A percentile compares a stretch with the other conserved stretches of the same genome.
Conservation (phyloP, 1,140 invertebrate genomes). For the Galleria mellonella region DNA sequence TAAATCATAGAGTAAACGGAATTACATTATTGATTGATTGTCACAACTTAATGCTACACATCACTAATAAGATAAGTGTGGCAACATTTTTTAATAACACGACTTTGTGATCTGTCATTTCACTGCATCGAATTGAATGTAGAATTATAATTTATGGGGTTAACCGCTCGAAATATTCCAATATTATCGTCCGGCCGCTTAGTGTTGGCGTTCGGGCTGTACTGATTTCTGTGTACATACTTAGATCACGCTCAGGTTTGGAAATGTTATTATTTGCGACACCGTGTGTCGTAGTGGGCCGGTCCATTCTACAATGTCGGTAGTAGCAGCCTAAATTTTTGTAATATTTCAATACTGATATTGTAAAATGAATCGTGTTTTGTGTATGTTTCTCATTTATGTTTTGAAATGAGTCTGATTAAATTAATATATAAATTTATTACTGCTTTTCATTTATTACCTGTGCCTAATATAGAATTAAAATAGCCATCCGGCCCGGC, state of each 20-base stretch:
- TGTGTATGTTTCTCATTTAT: conserved; percentile 53
- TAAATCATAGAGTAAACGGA: too few species aligned
- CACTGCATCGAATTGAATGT: conserved; percentile 4
- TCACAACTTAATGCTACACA: too few species aligned
- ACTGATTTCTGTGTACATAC: conserved; percentile 19
- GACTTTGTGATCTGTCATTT: too few species aligned
- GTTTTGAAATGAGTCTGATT: conserved; percentile 71
- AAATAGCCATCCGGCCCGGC: too few species aligned
- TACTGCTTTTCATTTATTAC: conserved; percentile 30
- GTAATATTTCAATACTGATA: conserved; percentile 22
- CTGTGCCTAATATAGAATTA: too few species aligned
- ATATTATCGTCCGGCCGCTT: conserved; percentile 8
- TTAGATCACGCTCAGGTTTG: conserved; percentile 17
- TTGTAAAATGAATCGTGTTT: conserved; percentile 31
- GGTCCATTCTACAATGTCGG: conserved; percentile 36
- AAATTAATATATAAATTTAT: conserved; percentile 55
- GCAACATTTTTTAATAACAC: too few species aligned
- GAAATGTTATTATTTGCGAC: conserved; percentile 32
- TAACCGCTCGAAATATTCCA: conserved; percentile 46
- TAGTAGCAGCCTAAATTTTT: conserved; percentile 23
- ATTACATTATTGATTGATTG: too few species aligned
- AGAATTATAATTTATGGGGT: conserved; percentile 14
- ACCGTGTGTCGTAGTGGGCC: conserved; percentile 46
- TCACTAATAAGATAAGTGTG: too few species aligned
- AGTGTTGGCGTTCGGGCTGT: conserved; percentile 5